These are phyloP conservation scores for Pseudocheirus occidentalis DNA, from an alignment of 2,797 vertebrate species.

Conservation along the genomic window DNA sequence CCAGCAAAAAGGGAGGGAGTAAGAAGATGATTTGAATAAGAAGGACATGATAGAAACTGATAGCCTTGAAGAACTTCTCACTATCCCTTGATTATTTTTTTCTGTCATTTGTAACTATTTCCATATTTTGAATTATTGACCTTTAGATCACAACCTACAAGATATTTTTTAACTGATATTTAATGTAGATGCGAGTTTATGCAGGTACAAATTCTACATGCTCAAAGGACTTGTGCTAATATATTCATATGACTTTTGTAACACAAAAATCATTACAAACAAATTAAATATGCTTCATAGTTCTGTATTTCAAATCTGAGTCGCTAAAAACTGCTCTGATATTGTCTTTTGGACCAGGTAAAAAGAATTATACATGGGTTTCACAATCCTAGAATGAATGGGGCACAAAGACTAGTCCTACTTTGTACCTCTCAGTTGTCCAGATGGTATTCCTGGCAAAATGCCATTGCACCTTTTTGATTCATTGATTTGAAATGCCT, in stretches of 20 bases:
- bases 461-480: slow-evolving; percentile 15
- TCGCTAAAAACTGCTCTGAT: neutral
- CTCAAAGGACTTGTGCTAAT: neutral
- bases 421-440: neutral
- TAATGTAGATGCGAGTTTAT: neutral
- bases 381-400: neutral
- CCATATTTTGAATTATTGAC: neutral
- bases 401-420: neutral
- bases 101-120: neutral
- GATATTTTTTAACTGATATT: neutral
- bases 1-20: neutral
- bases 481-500: slow-evolving; percentile 16
- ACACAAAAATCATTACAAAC: neutral
- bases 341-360: neutral
- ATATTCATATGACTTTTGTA: neutral
- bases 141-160: neutral
- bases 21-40: neutral
- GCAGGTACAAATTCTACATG: neutral
- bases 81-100: neutral
- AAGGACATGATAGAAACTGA: neutral
- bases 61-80: neutral
- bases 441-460: neutral
- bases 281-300: neutral
- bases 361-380: neutral
- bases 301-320: neutral